phyloP scores from a whole-genome alignment of 2,888 invertebrate genomes.

The Cyrtodaria siliqua region DNA sequence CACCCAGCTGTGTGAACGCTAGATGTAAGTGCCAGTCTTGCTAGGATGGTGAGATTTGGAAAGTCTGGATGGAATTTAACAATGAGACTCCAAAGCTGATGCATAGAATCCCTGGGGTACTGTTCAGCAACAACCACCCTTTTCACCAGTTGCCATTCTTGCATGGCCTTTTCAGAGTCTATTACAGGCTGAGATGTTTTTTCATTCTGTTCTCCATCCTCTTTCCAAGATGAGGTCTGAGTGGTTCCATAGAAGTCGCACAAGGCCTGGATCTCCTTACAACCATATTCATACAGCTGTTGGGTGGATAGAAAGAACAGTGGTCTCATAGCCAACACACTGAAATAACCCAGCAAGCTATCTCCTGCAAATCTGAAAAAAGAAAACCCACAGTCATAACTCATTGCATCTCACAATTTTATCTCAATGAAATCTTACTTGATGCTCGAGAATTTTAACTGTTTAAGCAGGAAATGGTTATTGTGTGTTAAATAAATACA shows the following conservation, averaged over 20 bases:
- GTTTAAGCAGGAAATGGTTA: no score
- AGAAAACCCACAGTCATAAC: no score
- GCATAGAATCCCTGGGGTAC: conserved; percentile 20
- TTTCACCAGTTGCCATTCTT: conserved; percentile 24
- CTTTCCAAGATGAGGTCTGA: conserved; percentile 18
- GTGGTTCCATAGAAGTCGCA: conserved; percentile 25
- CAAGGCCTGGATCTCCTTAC: conserved; percentile 9
- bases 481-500: no score
- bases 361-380: conserved; percentile 1
- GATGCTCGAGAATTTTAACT: no score
- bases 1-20: no score
- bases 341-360: conserved; percentile 7
- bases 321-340: conserved; percentile 26
- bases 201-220: conserved; percentile 11
- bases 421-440: no score
- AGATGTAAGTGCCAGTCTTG: conserved; percentile 16
- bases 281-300: conserved; percentile 19
- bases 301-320: conserved; percentile 5
- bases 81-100: conserved; percentile 10
- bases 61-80: no score
- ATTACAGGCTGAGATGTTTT: conserved; percentile 22
- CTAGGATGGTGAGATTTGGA: conserved; percentile 9
- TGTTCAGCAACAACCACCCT: conserved; percentile 26
- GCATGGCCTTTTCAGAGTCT: conserved; percentile 12
- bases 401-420: no score